phyloP scores from a whole-genome alignment of 1,140 invertebrate species.

The Tenebrio molitor region DNA sequence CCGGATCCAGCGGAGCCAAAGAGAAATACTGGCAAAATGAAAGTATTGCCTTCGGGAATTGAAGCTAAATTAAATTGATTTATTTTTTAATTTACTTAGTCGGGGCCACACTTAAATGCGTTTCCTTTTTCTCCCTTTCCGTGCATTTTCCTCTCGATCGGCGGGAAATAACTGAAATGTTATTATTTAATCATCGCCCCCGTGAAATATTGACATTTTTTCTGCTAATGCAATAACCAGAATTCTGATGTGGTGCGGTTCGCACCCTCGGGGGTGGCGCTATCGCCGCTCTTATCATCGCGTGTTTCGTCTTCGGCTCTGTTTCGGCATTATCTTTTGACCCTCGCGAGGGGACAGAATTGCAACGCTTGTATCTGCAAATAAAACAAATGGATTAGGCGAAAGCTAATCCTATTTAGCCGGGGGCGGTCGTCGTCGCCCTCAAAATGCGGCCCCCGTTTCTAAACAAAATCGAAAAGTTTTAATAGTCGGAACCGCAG shows the following conservation, averaged over 20 bases:
- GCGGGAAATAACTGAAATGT: background rate
- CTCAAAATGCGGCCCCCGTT: too few species aligned
- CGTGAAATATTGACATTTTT: conserved; percentile 31
- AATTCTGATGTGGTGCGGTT: conserved; percentile 13
- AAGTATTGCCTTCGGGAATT: conserved; percentile 40
- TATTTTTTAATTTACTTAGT: conserved; percentile 40
- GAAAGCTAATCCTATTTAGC: conserved; percentile 17
- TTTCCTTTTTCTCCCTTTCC: background rate
- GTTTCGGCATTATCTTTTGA: conserved; percentile 20
- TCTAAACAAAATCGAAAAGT: too few species aligned
- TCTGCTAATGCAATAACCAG: conserved; percentile 17
- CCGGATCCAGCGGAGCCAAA: background rate
- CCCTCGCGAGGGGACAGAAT: conserved; percentile 18
- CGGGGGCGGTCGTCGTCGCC: background rate
- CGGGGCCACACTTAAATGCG: conserved; percentile 20
- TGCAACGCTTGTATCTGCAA: conserved; percentile 31
- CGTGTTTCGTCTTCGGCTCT: conserved; percentile 20
- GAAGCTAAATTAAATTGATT: conserved; percentile 26
- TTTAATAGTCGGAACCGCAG: too few species aligned
- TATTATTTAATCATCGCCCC: conserved; percentile 35
- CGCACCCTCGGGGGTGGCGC: background rate
- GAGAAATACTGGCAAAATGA: conserved; percentile 21
- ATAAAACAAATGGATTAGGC: conserved; percentile 38
- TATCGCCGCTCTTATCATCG: conserved; percentile 24
- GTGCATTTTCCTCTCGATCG: background rate